A percentile compares a stretch with the other conserved stretches of the same genome.
Conservation (phyloP, 1,140 invertebrate species). For the Thaumatotibia leucotreta region DNA sequence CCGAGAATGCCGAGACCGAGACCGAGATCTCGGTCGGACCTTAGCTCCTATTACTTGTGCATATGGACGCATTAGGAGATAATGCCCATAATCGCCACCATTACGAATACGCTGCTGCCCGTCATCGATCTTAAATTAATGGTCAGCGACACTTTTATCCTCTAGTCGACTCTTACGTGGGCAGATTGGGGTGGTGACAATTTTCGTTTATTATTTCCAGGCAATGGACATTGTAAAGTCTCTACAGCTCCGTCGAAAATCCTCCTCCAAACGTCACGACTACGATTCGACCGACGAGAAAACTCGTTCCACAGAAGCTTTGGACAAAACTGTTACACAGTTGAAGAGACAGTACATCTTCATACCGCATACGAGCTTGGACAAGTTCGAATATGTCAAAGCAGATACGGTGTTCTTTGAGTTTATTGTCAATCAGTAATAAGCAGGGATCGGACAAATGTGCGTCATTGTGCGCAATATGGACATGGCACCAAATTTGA, state of each 20-base stretch:
- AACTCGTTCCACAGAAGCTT: slow-evolving; percentile 43
- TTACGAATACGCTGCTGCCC: too few relatives aligned
- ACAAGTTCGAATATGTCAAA: slow-evolving; percentile 81
- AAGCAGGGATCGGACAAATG: too few relatives aligned
- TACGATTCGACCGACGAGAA: slow-evolving; percentile 43
- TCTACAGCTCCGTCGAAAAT: slow-evolving; percentile 57
- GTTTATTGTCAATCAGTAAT: slow-evolving; percentile 70
- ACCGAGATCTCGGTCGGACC: too few relatives aligned
- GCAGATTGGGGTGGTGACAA: background rate
- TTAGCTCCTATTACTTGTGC: too few relatives aligned
- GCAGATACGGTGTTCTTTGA: slow-evolving; percentile 82
- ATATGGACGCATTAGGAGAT: too few relatives aligned
- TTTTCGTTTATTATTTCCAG: slow-evolving; percentile 35
- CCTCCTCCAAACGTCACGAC: slow-evolving; percentile 49
- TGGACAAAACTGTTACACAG: slow-evolving; percentile 53
- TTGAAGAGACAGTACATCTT: slow-evolving; percentile 82
- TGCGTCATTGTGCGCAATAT: too few relatives aligned
- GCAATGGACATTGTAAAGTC: slow-evolving; percentile 73
- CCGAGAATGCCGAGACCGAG: too few relatives aligned
- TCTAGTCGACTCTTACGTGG: too few relatives aligned
- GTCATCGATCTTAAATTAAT: too few relatives aligned
- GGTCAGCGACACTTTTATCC: too few relatives aligned
- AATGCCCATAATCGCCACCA: too few relatives aligned
- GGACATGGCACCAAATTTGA: too few relatives aligned
- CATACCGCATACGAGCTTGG: slow-evolving; percentile 82